Evolutionary conservation across 2,888 invertebrate genomes (phyloP).

Genomic region (Platynereis dumerilii): DNA sequence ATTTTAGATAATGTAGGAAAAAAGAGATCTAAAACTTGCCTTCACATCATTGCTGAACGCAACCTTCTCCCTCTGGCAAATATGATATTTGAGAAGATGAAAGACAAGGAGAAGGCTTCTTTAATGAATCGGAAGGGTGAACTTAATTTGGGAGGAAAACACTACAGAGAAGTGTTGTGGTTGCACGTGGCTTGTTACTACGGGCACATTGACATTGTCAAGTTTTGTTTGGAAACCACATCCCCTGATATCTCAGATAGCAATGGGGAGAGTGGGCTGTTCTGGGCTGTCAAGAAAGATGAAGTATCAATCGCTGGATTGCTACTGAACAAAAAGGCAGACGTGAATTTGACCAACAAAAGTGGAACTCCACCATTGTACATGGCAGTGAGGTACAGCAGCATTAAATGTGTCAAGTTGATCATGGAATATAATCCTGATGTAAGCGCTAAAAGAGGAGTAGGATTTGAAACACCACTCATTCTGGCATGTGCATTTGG

Average conservation of each 20-base stretch:
- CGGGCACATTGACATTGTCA: constrained; percentile 42
- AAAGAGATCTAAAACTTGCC: constrained; percentile 42
- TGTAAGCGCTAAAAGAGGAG: constrained; percentile 45
- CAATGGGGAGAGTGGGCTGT: constrained; percentile 43
- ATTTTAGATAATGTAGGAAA: no score
- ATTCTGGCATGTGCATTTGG: constrained; percentile 52
- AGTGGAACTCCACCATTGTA: constrained; percentile 52
- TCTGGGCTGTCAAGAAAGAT: constrained; percentile 52
- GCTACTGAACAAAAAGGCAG: constrained; percentile 41
- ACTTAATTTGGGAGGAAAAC: constrained; percentile 46
- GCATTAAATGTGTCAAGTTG: constrained; percentile 43
- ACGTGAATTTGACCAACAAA: constrained; percentile 45
- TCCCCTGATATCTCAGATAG: no score
- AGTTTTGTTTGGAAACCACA: constrained; percentile 33
- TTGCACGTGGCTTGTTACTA: constrained; percentile 50
- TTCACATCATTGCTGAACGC: constrained; percentile 48
- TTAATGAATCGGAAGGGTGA: background rate
- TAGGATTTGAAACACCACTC: constrained; percentile 51
- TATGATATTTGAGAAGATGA: background rate
- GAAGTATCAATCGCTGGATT: constrained; percentile 40
- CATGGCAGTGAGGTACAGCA: constrained; percentile 53
- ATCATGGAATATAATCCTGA: constrained; percentile 42
- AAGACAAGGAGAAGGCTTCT: background rate
- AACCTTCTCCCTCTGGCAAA: constrained; percentile 41
- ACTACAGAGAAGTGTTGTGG: constrained; percentile 48